Conservation (phyloP, 2,888 invertebrate genomes). For the Diarsia rubi region DNA sequence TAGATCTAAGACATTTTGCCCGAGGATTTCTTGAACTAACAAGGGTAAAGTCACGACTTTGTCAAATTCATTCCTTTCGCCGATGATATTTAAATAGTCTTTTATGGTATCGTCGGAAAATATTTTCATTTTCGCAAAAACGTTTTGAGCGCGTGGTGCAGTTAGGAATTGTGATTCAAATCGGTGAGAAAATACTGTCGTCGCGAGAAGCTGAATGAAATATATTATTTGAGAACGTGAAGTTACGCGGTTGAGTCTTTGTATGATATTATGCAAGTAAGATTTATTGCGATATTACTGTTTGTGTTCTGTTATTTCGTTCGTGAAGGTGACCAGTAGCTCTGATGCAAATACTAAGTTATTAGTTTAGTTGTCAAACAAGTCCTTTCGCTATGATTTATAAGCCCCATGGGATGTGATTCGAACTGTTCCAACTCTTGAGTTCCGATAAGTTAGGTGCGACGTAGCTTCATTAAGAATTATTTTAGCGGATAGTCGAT, state of each 20-base stretch:
- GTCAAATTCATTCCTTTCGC: constrained; percentile 75
- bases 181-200: constrained; percentile 57
- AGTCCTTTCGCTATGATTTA: constrained; percentile 7
- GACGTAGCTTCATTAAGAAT: constrained; percentile 1
- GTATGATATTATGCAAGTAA: constrained; percentile 29
- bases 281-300: constrained; percentile 20
- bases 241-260: constrained; percentile 19
- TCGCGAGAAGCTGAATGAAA: constrained; percentile 35
- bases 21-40: constrained; percentile 74
- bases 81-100: constrained; percentile 75
- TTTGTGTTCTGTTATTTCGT: constrained; percentile 7
- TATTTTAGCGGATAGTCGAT: not conserved
- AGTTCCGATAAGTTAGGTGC: constrained; percentile 9
- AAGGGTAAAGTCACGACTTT: constrained; percentile 70
- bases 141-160: constrained; percentile 49
- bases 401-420: constrained; percentile 21
- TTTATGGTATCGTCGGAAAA: constrained; percentile 61
- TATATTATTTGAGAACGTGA: constrained; percentile 34
- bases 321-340: constrained; percentile 4
- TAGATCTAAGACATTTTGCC: constrained; percentile 80
- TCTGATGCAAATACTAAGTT: constrained; percentile 13
- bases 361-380: constrained; percentile 38
- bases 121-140: constrained; percentile 69
- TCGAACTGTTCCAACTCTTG: constrained; percentile 10
- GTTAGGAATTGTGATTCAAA: constrained; percentile 41